Evolutionary conservation across 2,797 vertebrate species (phyloP), one percentile per base, ranked within the genome.

Genomic region (Manis javanica): DNA sequence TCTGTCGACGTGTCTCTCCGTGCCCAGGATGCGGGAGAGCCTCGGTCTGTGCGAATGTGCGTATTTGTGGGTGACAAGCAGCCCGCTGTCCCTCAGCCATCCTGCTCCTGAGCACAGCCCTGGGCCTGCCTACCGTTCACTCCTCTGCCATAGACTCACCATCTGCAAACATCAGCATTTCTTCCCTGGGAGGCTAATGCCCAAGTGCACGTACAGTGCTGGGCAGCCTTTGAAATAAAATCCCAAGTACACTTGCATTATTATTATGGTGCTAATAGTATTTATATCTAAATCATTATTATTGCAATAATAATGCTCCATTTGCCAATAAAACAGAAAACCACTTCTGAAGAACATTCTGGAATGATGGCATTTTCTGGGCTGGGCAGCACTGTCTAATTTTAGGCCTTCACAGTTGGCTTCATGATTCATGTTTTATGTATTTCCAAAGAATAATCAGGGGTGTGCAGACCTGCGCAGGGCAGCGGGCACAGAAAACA

Each of bases 211-310:
- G 51, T 34, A 0, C 0, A 23, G 49, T 21, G 87, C 81, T 46
- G 61, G 11, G 63, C 31, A 77, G 87, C 16, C 83, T 90, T 72
- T 63, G 81, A 84, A 78, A 31, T 49, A 37, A 74, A 71, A 42
- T 79, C 83, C 23, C 72, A 4, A 42, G 90, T 82, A 14, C 39
- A 0, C 0, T 34, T 24, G 51, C 4, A 0, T 34, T 34, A 21
- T 53, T 71, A 39, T 39, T 71, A 13, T 29, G 26, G 37, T 72
- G 29, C 49, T 61, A 66, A 42, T 91, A 87, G 69, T 39, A 10
- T 94, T 96, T 95, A n/a, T 91, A 66, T 79, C 89, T 91, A 94
- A 95, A 79, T 91, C 84, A 63, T 82, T 69, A 34, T 91, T 63
- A 87, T 93, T 63, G 26, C 75, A 42, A 42, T 86, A 88, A 85